A percentile compares a stretch with the other conserved stretches of the same genome.
Conservation (phyloP, 2,113 vertebrate genomes). For the Lates calcarifer region DNA sequence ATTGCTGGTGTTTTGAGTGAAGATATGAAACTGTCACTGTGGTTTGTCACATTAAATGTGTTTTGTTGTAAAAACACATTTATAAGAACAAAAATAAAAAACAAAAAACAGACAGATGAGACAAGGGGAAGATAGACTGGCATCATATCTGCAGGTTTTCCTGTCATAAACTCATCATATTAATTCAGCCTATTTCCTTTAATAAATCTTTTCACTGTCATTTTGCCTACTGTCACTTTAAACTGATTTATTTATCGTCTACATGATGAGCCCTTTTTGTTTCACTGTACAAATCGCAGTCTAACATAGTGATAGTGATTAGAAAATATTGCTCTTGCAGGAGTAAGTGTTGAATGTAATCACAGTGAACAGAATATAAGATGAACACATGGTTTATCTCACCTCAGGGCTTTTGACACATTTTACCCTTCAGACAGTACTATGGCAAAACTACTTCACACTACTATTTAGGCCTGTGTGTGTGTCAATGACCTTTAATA, state of each 20-base stretch:
- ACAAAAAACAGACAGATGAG: background rate
- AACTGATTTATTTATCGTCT: background rate
- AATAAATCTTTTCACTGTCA: background rate
- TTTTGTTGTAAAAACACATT: slow-evolving; percentile 16
- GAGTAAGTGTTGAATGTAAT: background rate
- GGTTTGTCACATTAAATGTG: slow-evolving; percentile 10
- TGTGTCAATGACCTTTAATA: background rate
- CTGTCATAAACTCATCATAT: background rate
- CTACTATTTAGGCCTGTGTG: background rate
- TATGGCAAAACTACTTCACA: background rate
- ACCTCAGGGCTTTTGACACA: background rate
- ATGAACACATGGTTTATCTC: background rate
- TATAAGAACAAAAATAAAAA: background rate
- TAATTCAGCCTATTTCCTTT: background rate
- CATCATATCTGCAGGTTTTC: background rate
- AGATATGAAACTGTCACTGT: slow-evolving; percentile 8
- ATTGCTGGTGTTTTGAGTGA: slow-evolving; percentile 25
- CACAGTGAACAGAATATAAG: background rate
- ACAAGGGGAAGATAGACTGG: background rate
- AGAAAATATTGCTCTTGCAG: background rate
- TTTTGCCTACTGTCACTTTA: background rate
- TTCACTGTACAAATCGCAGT: background rate
- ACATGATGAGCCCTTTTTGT: background rate
- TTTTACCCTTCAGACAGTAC: background rate
- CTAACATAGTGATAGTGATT: background rate